Conservation (phyloP, 2,888 invertebrate genomes). For the Apodemia duryi region DNA sequence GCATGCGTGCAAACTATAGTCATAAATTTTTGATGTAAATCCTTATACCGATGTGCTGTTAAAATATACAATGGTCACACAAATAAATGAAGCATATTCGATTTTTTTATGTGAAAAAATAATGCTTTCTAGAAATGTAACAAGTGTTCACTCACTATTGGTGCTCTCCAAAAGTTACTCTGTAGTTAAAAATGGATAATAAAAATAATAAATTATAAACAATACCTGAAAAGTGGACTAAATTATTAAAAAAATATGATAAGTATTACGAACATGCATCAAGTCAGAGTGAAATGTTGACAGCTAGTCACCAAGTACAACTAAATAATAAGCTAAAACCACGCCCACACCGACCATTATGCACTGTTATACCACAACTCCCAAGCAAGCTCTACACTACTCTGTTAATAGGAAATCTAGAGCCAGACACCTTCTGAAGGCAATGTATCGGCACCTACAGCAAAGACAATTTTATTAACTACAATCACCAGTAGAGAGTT, state of each 20-base stretch:
- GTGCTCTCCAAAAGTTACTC: neutral
- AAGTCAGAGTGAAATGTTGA: constrained; percentile 19
- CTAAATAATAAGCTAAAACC: constrained; percentile 30
- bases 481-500: constrained; percentile 77
- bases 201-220: neutral
- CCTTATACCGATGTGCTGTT: neutral
- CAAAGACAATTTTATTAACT: constrained; percentile 64
- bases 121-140: neutral
- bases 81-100: neutral
- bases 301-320: constrained; percentile 23
- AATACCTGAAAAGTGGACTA: neutral
- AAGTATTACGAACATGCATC: constrained; percentile 18
- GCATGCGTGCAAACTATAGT: constrained; percentile 8
- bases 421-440: constrained; percentile 32
- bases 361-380: constrained; percentile 49
- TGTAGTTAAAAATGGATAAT: neutral
- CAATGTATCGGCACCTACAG: constrained; percentile 46
- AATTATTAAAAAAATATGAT: neutral
- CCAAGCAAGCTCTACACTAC: constrained; percentile 71
- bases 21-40: neutral
- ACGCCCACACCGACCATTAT: constrained; percentile 57
- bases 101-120: neutral
- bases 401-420: constrained; percentile 51
- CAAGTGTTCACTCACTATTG: constrained; percentile 1
- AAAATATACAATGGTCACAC: neutral